These are phyloP conservation scores for Paraescarpia echinospica DNA, from an alignment of 1,140 invertebrate genomes.

Conservation along the genomic window DNA sequence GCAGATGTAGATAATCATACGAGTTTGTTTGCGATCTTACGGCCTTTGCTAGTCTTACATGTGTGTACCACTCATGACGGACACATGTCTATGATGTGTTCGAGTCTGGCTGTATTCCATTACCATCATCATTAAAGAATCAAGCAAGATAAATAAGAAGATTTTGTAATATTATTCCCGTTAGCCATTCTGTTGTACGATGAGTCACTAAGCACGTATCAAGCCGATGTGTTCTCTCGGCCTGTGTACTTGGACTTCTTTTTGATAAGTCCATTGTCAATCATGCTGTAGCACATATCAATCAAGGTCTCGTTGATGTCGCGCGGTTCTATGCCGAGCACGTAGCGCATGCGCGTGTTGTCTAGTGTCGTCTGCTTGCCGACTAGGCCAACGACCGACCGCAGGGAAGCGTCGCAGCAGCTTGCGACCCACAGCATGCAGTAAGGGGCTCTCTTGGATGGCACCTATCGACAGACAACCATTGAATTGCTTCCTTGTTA, in stretches of 20 bases:
- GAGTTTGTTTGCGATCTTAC: no score
- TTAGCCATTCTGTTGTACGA: no score
- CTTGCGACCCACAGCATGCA: neutral
- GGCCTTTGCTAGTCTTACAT: no score
- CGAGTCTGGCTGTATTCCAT: no score
- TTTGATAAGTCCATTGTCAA: conserved; percentile 59
- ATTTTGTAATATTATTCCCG: neutral
- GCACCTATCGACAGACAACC: neutral
- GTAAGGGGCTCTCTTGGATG: neutral
- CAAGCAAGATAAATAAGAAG: neutral
- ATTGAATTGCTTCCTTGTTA: conserved; percentile 60
- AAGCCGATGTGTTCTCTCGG: neutral
- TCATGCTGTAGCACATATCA: conserved; percentile 61
- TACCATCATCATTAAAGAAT: no score
- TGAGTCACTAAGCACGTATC: neutral
- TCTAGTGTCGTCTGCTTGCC: neutral
- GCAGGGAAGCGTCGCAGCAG: neutral
- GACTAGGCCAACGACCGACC: neutral
- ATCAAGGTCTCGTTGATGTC: conserved; percentile 57
- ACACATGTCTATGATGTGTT: no score
- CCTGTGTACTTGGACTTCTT: conserved; percentile 52
- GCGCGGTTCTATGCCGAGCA: conserved; percentile 54
- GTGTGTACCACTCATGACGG: no score
- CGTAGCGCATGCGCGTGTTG: conserved; percentile 38
- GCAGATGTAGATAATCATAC: no score